phyloP scores from a whole-genome alignment of 2,113 vertebrate genomes.

The Equus przewalskii region DNA sequence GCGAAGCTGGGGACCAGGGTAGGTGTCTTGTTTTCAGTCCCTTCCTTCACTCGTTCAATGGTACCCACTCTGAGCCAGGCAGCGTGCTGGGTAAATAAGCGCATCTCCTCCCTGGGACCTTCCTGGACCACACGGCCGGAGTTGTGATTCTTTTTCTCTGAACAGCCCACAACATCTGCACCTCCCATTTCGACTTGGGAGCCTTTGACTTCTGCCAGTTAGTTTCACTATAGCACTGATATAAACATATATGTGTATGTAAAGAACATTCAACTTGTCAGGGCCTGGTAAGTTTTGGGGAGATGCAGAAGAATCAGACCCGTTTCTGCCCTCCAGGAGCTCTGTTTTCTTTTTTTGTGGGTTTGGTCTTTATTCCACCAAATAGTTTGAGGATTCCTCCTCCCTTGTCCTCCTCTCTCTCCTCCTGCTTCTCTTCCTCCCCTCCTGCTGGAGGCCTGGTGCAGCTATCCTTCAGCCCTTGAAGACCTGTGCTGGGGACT shows the following conservation, averaged over 20 bases:
- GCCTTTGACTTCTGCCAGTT: background rate
- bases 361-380: background rate
- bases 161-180: accelerated
- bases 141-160: background rate
- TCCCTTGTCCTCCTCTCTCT: background rate
- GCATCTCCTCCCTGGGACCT: background rate
- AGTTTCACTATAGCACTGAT: background rate
- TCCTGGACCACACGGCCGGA: background rate
- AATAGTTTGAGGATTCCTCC: background rate
- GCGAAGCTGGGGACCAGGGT: background rate
- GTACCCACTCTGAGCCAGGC: background rate
- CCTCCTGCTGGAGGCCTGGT: background rate
- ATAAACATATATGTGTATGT: too few relatives aligned
- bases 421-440: too few relatives aligned
- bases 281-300: background rate
- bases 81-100: background rate
- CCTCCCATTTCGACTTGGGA: background rate
- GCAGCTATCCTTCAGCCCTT: background rate
- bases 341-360: background rate
- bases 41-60: background rate
- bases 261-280: background rate
- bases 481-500: background rate
- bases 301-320: too few relatives aligned
- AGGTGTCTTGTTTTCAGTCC: background rate
- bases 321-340: background rate